Evolutionary conservation across 2,888 invertebrate species (phyloP), one percentile per base, ranked within the genome.

Genomic region (Tachina lurida): DNA sequence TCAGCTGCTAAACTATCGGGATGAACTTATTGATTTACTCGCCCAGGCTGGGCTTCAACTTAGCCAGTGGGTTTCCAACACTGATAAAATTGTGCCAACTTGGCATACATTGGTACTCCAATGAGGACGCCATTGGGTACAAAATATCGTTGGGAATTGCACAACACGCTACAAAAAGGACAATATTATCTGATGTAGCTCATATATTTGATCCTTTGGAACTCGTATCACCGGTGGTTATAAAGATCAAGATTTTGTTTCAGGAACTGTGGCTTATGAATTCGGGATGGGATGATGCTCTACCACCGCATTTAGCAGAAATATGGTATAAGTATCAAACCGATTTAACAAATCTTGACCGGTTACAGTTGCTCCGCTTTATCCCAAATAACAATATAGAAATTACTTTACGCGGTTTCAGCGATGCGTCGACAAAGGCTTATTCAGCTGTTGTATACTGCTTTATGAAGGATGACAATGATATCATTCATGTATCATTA

Each of bases 181-280:
- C 12, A 4, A 43, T 87, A 12, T 22, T 87, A 5, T 83, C 86
- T 10, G 84, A 84, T 15, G 68, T 83, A 7, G 62, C 86, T 22
- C 62, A 74, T 17, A 77, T 87, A 1, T 87, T 87, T 15, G 84
- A 88, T 13, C 84, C 82, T 0, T 65, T 87, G 9, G 86, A 87
- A 5, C 47, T 87, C 1, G 62, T 87, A 0, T 77, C 87, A 0
- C 87, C 87, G 17, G 84, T 85, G 0, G 67, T 85, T 10, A 31
- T 87, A 0, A 58, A 82, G 10, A 68, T 88, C 17, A 87, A 86
- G 74, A 76, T 87, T 5, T 10, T 87, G 10, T 88, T 86, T 43
- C 84, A 85, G 65, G 77, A 84, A 10, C 54, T 87, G 12, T 87
- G 87, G 86, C 74, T 84, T 0, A 70, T 39, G 9, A 87, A 78